These are phyloP conservation scores for Melipona beecheii DNA, from an alignment of 2,888 invertebrate genomes.

Conservation along the genomic window DNA sequence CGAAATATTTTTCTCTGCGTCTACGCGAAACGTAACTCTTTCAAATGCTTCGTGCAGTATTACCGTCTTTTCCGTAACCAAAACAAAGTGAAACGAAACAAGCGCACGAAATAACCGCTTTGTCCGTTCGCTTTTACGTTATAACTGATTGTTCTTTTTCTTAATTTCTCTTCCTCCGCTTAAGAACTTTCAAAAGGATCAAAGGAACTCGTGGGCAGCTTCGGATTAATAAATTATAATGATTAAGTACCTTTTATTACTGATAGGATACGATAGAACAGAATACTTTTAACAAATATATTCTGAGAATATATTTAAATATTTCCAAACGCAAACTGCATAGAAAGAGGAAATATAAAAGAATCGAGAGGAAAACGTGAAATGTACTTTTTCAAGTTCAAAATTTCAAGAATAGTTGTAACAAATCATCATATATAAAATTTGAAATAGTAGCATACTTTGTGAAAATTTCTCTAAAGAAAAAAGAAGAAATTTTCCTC, in stretches of 20 bases:
- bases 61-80: not conserved
- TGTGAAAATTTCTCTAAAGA: too few relatives aligned
- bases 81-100: not conserved
- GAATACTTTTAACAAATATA: not conserved
- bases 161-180: not conserved
- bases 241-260: not conserved
- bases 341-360: not conserved
- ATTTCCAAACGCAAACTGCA: not conserved
- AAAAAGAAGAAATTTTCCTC: too few relatives aligned
- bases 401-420: too few relatives aligned
- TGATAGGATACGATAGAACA: not conserved
- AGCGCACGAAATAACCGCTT: not conserved
- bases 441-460: too few relatives aligned
- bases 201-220: not conserved
- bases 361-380: too few relatives aligned
- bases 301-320: not conserved
- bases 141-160: not conserved
- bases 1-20: not conserved
- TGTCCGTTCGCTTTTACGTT: not conserved
- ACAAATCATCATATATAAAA: too few relatives aligned
- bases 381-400: too few relatives aligned
- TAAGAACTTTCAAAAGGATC: slow-evolving; percentile 1
- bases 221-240: not conserved
- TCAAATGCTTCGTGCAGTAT: not conserved
- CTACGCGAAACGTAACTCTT: not conserved